phyloP scores from a whole-genome alignment of 1,140 invertebrate genomes.

The Aethina tumida region DNA sequence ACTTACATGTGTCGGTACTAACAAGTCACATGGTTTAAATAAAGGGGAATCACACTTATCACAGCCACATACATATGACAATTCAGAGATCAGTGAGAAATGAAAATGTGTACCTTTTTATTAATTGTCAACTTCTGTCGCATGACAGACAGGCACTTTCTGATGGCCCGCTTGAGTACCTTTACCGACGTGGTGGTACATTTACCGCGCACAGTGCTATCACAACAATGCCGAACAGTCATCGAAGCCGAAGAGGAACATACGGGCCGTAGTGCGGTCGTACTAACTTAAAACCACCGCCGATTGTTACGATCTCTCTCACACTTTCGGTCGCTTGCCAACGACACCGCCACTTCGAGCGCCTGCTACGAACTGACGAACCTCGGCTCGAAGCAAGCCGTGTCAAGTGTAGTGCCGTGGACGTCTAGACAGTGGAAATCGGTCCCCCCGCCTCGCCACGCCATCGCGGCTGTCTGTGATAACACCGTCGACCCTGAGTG shows the following conservation, averaged over 20 bases:
- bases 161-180: slow-evolving; percentile 26
- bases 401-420: slow-evolving; percentile 27
- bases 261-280: background rate
- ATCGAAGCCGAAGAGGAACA: background rate
- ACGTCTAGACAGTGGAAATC: slow-evolving; percentile 28
- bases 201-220: background rate
- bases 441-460: slow-evolving; percentile 10
- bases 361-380: slow-evolving; percentile 3
- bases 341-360: slow-evolving; percentile 5
- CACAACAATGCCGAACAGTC: background rate
- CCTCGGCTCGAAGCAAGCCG: slow-evolving; percentile 8
- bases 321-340: slow-evolving; percentile 5
- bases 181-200: slow-evolving; percentile 4
- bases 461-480: slow-evolving; percentile 24
- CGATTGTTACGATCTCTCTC: slow-evolving; percentile 8
- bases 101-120: slow-evolving; percentile 29
- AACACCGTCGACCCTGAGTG: slow-evolving; percentile 27
- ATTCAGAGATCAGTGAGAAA: no score
- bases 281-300: slow-evolving; percentile 9
- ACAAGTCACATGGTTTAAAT: no score
- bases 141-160: slow-evolving; percentile 31
- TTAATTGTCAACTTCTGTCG: slow-evolving; percentile 30
- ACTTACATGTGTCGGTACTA: no score
- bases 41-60: no score
- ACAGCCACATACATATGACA: no score